Evolutionary conservation across 2,113 vertebrate genomes (phyloP), one percentile per base, ranked within the genome.

Genomic region (Mesoclemmys tuberculata): DNA sequence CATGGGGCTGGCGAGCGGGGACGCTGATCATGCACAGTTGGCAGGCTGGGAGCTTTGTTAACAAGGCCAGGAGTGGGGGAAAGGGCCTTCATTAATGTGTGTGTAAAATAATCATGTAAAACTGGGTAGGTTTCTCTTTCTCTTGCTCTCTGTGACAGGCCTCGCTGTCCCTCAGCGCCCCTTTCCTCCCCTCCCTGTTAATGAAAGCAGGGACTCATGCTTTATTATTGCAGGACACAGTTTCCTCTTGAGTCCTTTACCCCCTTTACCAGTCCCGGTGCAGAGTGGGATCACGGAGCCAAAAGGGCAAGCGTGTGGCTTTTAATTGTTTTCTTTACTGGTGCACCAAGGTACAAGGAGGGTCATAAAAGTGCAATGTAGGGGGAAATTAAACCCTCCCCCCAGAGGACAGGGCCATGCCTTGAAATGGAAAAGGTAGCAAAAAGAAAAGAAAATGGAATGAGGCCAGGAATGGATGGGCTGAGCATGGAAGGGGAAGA

Each of bases 211-310:
- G n/a, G 85, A 90, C 3, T 6, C n/a, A 41, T 46, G 94, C 85
- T 94, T 97, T 78, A 0, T 83, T 77, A 85, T 90, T 85, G 81
- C 10, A 90, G 93, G 85, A 93, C 85, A 97, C 96, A 98, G 96
- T 93, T 22, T 22, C 52, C 92, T 26, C 96, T 97, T 98, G 98
- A 98, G 90, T 90, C 90, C 80, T 51, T 83, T 85, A 61, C 71
- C 58, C 83, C 49, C 38, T 48, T 71, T 2, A 19, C 2, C 55
- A 82, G 91, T 96, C 88, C 75, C 75, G 22, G 18, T 16, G 0
- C 4, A 3, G 80, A 3, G 56, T 10, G 0, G 61, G 41, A 84
- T 85, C 22, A 10, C 1, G 52, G 58, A 4, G 35, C 49, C 38
- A 6, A 1, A 49, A 2, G 4, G 86, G 22, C 8, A 3, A 3